Evolutionary conservation across 2,113 vertebrate genomes (phyloP).

Genomic region (Archocentrus centrarchus): DNA sequence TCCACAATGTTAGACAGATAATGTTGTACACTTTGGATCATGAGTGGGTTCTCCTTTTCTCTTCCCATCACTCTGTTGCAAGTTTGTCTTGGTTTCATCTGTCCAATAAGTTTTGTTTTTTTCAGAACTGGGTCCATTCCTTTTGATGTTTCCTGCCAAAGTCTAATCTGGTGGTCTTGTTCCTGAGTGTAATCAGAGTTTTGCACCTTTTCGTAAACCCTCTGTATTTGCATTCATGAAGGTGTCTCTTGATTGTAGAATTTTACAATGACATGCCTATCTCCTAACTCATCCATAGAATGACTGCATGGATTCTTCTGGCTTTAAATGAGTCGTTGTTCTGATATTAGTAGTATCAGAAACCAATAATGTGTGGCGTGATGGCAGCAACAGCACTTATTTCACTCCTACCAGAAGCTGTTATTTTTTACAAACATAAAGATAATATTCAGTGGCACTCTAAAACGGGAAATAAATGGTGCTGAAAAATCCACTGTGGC

Average conservation of each 20-base stretch:
- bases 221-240: background rate
- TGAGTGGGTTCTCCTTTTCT: too few species aligned
- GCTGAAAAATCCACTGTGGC: background rate
- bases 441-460: conserved; percentile 48
- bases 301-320: conserved; percentile 1
- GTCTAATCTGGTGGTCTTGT: background rate
- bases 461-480: background rate
- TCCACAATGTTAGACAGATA: too few species aligned
- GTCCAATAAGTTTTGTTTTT: too few species aligned
- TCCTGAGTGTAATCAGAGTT: too few species aligned
- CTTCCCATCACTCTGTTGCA: too few species aligned
- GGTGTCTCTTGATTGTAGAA: background rate
- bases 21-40: too few species aligned
- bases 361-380: conserved; percentile 43
- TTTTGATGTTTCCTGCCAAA: background rate
- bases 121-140: too few species aligned
- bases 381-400: conserved; percentile 36
- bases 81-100: too few species aligned
- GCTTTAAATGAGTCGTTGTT: conserved; percentile 39
- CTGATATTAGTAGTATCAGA: conserved; percentile 21
- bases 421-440: conserved; percentile 44
- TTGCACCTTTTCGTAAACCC: background rate
- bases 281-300: conserved; percentile 6
- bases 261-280: background rate
- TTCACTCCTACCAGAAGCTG: conserved; percentile 59